A percentile compares a stretch with the other conserved stretches of the same genome.
These are phyloP conservation scores for Eufriesea mexicana DNA, from an alignment of 1,140 invertebrate species.

Conservation along the genomic window DNA sequence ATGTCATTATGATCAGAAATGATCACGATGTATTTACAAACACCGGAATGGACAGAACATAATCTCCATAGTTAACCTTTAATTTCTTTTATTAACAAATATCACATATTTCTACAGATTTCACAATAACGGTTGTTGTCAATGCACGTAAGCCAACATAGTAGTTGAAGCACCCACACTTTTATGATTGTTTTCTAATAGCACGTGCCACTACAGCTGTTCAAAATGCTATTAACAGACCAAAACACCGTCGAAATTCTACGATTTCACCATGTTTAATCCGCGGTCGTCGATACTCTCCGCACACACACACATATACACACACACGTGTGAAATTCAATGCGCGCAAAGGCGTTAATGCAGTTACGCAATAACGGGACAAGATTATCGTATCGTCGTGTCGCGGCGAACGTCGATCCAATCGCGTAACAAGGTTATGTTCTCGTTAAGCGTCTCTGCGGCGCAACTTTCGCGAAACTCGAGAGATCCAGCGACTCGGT, in stretches of 20 bases:
- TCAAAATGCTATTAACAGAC: neutral
- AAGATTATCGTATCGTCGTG: conserved; percentile 51
- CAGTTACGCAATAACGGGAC: conserved; percentile 48
- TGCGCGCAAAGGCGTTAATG: conserved; percentile 40
- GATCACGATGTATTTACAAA: too few species aligned
- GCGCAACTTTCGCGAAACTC: conserved; percentile 45
- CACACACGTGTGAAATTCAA: conserved; percentile 15
- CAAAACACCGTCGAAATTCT: neutral
- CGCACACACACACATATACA: neutral
- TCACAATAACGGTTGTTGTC: neutral
- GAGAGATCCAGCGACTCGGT: conserved; percentile 4
- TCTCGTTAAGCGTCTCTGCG: conserved; percentile 44
- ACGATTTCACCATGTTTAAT: conserved; percentile 15
- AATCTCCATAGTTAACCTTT: too few species aligned
- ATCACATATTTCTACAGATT: neutral
- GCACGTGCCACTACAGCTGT: neutral
- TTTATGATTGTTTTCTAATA: neutral
- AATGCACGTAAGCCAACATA: neutral
- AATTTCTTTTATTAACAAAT: too few species aligned
- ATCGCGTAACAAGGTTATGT: conserved; percentile 49
- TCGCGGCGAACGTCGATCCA: conserved; percentile 46
- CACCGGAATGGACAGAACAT: too few species aligned
- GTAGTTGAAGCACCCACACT: too few species aligned
- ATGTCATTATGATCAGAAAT: too few species aligned
- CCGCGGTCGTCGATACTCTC: neutral